Base-by-base conservation (phyloP, 1,140 invertebrate species). In the Sycobia sp. region DNA sequence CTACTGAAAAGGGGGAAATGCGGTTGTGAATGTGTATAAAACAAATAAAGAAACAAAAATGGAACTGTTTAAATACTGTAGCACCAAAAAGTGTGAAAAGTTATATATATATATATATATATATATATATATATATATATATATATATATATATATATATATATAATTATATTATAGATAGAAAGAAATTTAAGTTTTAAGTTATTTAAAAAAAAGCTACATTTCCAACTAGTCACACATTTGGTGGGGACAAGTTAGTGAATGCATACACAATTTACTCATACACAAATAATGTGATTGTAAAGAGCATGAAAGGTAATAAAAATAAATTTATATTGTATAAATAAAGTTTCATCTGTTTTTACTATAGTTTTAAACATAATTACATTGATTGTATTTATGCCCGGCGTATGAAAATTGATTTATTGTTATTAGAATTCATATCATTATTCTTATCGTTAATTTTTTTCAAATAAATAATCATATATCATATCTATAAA, bases 201-300 rank as follows among this genome's bases (percentile, higher is more conserved):
- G 67, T 77, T 76, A 79, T 78, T 74, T 73, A 71, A 71, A 70
- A 53, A 41, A 36, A 60, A 71, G 61, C 72, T 75, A 76, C 56
- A 73, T 76, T 73, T 77, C 71, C 70, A 73, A 70, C 77, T 81
- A 79, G 79, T 81, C 77, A 79, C 73, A 75, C 72, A 39, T 68
- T 73, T 74, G 22, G 69, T 77, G 75, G 69, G 73, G 51, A 51
- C 73, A 68, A 62, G 50, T 70, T 59, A 67, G 61, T 29, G 32
- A 54, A 36, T 54, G 18, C 32, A 38, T 29, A 44, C 14, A 16
- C 9, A 22, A 8, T n/a, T n/a, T n/a, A n/a, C n/a, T 32, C 22
- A 60, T 20, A 32, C 10, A 43, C 4, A 20, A 41, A 13, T 23
- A 57, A 25, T 58, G n/a, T n/a, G 20, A 55, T 38, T 43, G 39